Percentiles rank a stretch among this genome's conserved stretches.
These are phyloP conservation scores for Tychaedon coryphoeus DNA, from an alignment of 2,113 vertebrate species.

Conservation along the genomic window DNA sequence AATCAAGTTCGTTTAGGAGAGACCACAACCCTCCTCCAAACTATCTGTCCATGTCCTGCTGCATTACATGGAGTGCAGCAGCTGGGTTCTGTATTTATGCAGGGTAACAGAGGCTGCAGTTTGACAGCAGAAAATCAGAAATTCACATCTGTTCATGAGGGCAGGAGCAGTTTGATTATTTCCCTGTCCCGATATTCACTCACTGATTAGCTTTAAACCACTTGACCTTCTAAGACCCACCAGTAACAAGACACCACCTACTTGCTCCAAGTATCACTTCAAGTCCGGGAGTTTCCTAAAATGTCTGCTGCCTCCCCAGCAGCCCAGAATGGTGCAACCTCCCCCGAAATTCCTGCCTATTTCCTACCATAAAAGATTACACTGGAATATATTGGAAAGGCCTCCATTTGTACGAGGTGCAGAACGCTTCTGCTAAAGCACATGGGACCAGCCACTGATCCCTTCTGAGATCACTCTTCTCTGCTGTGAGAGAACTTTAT, in stretches of 20 bases:
- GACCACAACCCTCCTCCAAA: background rate
- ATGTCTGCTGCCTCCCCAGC: slow-evolving; percentile 32
- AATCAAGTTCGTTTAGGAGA: background rate
- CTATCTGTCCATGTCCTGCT: background rate
- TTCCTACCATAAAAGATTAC: slow-evolving; percentile 18
- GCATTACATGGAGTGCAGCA: background rate
- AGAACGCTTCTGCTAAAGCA: background rate
- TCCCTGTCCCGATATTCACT: background rate
- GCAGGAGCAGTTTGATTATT: background rate
- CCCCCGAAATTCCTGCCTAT: background rate
- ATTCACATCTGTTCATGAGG: background rate
- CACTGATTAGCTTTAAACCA: background rate
- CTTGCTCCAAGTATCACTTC: background rate
- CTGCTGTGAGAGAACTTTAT: background rate
- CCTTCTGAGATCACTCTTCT: background rate
- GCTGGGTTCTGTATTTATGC: background rate
- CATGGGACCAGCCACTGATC: background rate
- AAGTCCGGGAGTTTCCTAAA: slow-evolving; percentile 18
- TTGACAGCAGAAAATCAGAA: background rate
- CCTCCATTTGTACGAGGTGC: background rate
- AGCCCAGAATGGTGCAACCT: slow-evolving; percentile 19
- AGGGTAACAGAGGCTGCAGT: background rate
- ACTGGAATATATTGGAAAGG: background rate
- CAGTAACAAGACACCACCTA: slow-evolving; percentile 38
- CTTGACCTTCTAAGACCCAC: slow-evolving; percentile 11